A percentile compares a stretch with the other conserved stretches of the same genome.
phyloP scores from a whole-genome alignment of 2,113 vertebrate species.

The Megaleporinus macrocephalus region DNA sequence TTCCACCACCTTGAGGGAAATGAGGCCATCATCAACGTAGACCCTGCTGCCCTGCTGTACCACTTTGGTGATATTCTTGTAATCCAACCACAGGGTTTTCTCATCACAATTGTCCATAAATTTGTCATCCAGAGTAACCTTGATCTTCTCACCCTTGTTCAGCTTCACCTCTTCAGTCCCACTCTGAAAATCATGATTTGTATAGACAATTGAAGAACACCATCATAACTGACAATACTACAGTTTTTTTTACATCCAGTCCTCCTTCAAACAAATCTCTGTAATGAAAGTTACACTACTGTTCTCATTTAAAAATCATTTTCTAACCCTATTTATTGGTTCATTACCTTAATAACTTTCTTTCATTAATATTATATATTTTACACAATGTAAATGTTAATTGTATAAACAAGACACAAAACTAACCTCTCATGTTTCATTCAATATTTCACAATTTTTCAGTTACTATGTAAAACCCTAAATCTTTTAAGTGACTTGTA shows the following conservation, averaged over 20 bases:
- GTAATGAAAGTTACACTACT: too few relatives aligned
- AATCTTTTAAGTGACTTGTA: too few relatives aligned
- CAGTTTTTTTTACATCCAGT: too few relatives aligned
- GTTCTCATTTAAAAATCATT: background rate
- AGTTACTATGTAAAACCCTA: too few relatives aligned
- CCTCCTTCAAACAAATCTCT: too few relatives aligned
- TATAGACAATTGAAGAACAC: background rate
- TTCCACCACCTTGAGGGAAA: conserved; percentile 90
- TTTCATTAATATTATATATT: too few relatives aligned
- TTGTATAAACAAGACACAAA: too few relatives aligned
- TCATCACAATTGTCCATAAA: conserved; percentile 93
- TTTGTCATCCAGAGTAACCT: conserved; percentile 87
- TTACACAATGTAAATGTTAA: too few relatives aligned
- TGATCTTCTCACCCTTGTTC: conserved; percentile 86
- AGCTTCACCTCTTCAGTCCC: conserved; percentile 95
- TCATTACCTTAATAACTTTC: too few relatives aligned
- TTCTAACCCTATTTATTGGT: background rate
- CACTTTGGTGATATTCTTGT: conserved; percentile 95
- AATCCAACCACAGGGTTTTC: conserved; percentile 91
- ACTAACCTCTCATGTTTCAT: too few relatives aligned
- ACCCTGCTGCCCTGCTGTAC: conserved; percentile 86
- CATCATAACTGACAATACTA: too few relatives aligned
- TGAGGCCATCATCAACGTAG: conserved; percentile 94
- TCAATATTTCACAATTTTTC: too few relatives aligned
- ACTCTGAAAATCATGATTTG: conserved; percentile 75